Base-by-base conservation (phyloP, 2,113 vertebrate genomes). In the Phalacrocorax carbo region DNA sequence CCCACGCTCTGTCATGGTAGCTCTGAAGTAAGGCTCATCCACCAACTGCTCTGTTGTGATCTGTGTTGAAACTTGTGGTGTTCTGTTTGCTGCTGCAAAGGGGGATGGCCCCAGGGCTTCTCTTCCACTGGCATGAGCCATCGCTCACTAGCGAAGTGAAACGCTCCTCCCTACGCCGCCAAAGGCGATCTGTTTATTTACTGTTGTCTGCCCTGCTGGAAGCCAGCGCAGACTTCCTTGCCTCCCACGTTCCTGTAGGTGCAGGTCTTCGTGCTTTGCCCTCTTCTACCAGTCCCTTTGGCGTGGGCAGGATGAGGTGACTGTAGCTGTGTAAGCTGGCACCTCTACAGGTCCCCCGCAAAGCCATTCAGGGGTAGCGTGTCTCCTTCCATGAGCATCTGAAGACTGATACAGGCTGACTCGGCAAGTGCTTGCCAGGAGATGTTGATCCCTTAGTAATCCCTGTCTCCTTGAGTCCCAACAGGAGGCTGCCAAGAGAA, bases 201-300 rank as follows among this genome's bases (percentile, higher is more conserved):
- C n/a, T 34, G 58, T 5, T 40, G 64, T 17, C 27, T 32, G 9
- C 29, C 22, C 82, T 11, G n/a, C 48, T 42, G 69, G 46, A 11
- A 89, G 60, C 65, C 8, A 9, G 88, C 0, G 0, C 29, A 29
- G 58, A 54, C 54, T 69, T 46, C 62, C 38, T 48, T 11, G 34
- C 44, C 46, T 85, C 40, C 30, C 44, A 2, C 0, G 0, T 10
- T 36, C 20, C 46, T 0, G 0, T 14, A 14, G 49, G n/a, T 1
- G 3, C 75, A 44, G 20, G 71, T 51, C 49, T 82, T 15, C 19
- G 29, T 79, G 82, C 30, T 52, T 13, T 72, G 82, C 29, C 44
- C 54, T 79, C 27, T 23, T 20, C 72, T 21, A 0, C 34, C 14
- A 0, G 64, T 11, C 48, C 36, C 49, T 30, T n/a, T 14, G 62